A percentile compares a stretch with the other conserved stretches of the same genome.
phyloP scores from a whole-genome alignment of 2,797 vertebrate genomes.

The Gymnothorax javanicus region DNA sequence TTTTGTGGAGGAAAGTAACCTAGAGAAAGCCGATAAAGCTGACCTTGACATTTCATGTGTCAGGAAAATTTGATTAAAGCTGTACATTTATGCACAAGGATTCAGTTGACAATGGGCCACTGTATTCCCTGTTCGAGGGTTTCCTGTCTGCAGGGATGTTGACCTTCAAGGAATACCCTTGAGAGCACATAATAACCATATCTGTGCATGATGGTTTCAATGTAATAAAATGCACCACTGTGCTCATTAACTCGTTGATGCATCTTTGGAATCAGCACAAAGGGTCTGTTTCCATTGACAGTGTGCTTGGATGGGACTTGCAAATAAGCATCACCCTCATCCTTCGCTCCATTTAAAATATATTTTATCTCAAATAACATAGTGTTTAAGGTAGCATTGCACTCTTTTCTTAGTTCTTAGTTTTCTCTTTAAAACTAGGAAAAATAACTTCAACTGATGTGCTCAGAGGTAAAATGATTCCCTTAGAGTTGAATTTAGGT shows the following conservation, averaged over 20 bases:
- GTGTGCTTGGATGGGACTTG: not conserved
- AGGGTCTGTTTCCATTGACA: not conserved
- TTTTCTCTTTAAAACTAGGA: not conserved
- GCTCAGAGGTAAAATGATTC: not conserved
- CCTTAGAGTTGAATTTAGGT: not conserved
- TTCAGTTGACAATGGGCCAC: not conserved
- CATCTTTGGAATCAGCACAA: not conserved
- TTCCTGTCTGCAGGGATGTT: slow-evolving; percentile 6
- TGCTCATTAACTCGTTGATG: not conserved
- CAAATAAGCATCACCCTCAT: not conserved
- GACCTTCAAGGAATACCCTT: not conserved
- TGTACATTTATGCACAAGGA: not conserved
- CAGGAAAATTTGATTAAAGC: not conserved
- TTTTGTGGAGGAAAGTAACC: not conserved
- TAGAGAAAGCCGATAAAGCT: not conserved
- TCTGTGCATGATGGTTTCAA: not conserved
- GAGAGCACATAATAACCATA: not conserved
- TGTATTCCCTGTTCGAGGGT: not conserved
- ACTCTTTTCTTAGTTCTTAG: not conserved
- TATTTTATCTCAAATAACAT: not conserved
- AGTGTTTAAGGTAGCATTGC: not conserved
- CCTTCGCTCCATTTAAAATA: not conserved
- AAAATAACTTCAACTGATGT: not conserved
- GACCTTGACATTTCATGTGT: slow-evolving; percentile 3
- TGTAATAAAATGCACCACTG: not conserved